phyloP scores from a whole-genome alignment of 1,140 invertebrate species.

The Pogonomyrmex barbatus region DNA sequence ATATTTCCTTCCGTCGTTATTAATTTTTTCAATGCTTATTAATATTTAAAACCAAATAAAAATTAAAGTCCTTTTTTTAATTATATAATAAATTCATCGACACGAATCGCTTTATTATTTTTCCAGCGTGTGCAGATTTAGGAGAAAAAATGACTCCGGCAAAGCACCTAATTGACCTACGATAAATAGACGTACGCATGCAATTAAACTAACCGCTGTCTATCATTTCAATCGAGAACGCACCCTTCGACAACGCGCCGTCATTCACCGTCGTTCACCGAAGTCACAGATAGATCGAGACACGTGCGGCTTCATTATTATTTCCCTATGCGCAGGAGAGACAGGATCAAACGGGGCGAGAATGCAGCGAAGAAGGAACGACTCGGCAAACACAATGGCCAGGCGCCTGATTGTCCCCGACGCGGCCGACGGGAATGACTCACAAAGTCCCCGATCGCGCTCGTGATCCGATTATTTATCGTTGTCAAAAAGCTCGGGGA shows the following conservation, averaged over 20 bases:
- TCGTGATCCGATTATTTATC: slow-evolving; percentile 83
- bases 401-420: slow-evolving; percentile 71
- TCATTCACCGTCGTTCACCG: not conserved
- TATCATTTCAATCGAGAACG: slow-evolving; percentile 23
- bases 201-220: slow-evolving; percentile 54
- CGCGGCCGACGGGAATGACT: slow-evolving; percentile 71
- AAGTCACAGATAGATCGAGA: slow-evolving; percentile 73
- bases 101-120: not conserved
- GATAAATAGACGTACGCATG: slow-evolving; percentile 36
- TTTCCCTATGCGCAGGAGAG: slow-evolving; percentile 58
- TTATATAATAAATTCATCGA: not conserved
- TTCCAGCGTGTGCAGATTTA: not conserved
- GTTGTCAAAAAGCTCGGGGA: slow-evolving; percentile 79
- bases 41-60: not conserved
- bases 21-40: not conserved
- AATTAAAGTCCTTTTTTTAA: not conserved
- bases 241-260: slow-evolving; percentile 36
- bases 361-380: slow-evolving; percentile 69
- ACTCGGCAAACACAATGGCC: slow-evolving; percentile 64
- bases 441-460: slow-evolving; percentile 79
- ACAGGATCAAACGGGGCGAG: slow-evolving; percentile 64
- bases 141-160: not conserved
- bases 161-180: slow-evolving; percentile 22
- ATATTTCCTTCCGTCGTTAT: not conserved
- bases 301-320: slow-evolving; percentile 72